Base-by-base conservation (phyloP, 1,140 invertebrate genomes). In the Eueides isabella region DNA sequence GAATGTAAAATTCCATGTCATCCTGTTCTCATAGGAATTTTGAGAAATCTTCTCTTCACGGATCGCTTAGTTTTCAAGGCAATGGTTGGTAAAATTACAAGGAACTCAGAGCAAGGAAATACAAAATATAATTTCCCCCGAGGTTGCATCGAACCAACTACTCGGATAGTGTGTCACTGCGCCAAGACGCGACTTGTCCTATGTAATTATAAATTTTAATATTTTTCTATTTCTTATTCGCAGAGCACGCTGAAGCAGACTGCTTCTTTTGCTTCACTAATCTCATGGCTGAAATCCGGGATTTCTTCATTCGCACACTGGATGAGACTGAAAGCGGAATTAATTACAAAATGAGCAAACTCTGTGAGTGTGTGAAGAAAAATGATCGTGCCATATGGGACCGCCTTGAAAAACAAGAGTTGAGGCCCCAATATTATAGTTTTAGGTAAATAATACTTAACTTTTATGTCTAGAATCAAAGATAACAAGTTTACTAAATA, bases 261-360 rank as follows among this genome's bases (percentile, higher is more conserved):
- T 97, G 98, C 71, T 99, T 99, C 90, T 99, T 98, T 89, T 99
- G 98, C 85, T 99, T 99, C 85, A 99, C 98, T 2, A 98, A 98
- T 89, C 91, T 99, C 28, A 99, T 99, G 98, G 96, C 96, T 1
- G 98, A 99, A 93, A 99, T 99, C 63, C 94, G 99, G 41, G 99
- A 99, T 91, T 99, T 99, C 86, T 99, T 99, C 89, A 99, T 99
- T 74, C 97, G 98, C 86, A 97, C 97, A 0, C 90, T 99, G 74
- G 99, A 99, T 92, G 98, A 99, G 88, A 96, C 98, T 1, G 97
- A 97, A 76, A 96, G 96, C 83, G 97, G 97, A 16, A 98, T 98
- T 64, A 97, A 97, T 85, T 95, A 95, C 64, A 96, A 98, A 95
- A 98, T 98, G 97, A 94, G 92, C 35, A 95, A 95, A 80, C 93